Evolutionary conservation across 2,113 vertebrate genomes (phyloP), one percentile per base, ranked within the genome.

Genomic region (Dromaius novaehollandiae): DNA sequence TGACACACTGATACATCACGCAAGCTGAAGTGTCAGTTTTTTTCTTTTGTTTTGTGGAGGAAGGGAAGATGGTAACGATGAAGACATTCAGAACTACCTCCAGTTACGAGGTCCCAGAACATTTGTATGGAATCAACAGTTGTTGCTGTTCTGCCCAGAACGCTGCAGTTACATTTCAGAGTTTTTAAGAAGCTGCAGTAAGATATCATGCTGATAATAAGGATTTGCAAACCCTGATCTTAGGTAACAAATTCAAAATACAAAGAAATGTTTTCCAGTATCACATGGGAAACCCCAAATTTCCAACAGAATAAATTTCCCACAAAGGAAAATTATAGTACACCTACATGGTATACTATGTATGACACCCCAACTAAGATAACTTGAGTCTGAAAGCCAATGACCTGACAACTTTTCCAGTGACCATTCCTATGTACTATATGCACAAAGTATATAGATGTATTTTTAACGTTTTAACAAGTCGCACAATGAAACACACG

Each of bases 371-470:
- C 7, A 50, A 66, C 48, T 2, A 81, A 78, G 19, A 34, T 25
- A 48, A 42, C 22, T 58, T 58, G 22, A 13, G 56, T 55, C 60
- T 66, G n/a, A 28, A 77, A 56, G 51, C 20, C 24, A 12, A 3
- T 2, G 8, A 44, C 50, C 22, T 28, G 17, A 60, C 18, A 44
- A 13, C 28, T 90, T 2, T 77, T 17, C 48, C 40, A 56, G 18
- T 16, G 19, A 28, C 8, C 0, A 3, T 7, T 8, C 13, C 38
- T 30, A 53, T 0, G 0, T 13, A 6, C 4, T 15, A 13, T 8
- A 58, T 21, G 48, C 12, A 4, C 16, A 65, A 74, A 51, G 25
- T 48, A 24, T 26, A 53, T 53, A 53, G 51, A 6, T 53, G 11
- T 53, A 53, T 17, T 34, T 83, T n/a, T n/a, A 50, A 34, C 11